Base-by-base conservation (phyloP, 2,888 invertebrate genomes). In the Oxycera nigricornis region DNA sequence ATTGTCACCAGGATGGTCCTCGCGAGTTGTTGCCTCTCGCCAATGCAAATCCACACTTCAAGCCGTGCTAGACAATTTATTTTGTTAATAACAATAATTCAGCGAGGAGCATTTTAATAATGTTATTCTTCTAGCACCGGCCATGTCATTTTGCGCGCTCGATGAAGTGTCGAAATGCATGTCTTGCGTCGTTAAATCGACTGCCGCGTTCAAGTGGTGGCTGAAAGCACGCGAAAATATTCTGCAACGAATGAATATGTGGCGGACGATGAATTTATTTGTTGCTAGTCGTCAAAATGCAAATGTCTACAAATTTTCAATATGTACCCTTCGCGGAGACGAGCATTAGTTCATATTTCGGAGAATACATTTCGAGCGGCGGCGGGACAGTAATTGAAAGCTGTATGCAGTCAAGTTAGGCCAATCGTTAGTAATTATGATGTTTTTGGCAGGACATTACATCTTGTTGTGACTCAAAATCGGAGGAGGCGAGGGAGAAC, bases 61-160 rank as follows among this genome's bases (percentile, higher is more conserved):
- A n/a, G n/a, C n/a, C n/a, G n/a, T n/a, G n/a, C 46, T 46, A 46
- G 46, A 46, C 46, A 46, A 46, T 46, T 46, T 46, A 46, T 46
- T 7, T 11, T 2, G 4, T 46, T 3, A 46, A 46, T 46, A 46
- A 46, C 4, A 46, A 46, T 46, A 46, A 46, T 46, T 46, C 4
- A 14, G 17, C 46, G 46, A 46, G 17, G 17, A n/a, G 46, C 46
- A 14, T 17, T 2, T 46, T 2, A 46, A 46, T 3, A 46, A 46
- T 46, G 46, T 7, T 46, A 46, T 46, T 17, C 46, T 11, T 46
- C 14, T 3, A 7, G 14, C 46, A 7, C 17, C 6, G 6, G 11
- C n/a, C 46, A 46, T 46, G 46, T 2, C n/a, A 46, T 2, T 46
- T 46, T 46, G 14, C 17, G 14, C 14, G 2, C n/a, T 46, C 46